These are phyloP conservation scores for Parnassius glacialis DNA, from an alignment of 2,888 invertebrate genomes.

Conservation along the genomic window DNA sequence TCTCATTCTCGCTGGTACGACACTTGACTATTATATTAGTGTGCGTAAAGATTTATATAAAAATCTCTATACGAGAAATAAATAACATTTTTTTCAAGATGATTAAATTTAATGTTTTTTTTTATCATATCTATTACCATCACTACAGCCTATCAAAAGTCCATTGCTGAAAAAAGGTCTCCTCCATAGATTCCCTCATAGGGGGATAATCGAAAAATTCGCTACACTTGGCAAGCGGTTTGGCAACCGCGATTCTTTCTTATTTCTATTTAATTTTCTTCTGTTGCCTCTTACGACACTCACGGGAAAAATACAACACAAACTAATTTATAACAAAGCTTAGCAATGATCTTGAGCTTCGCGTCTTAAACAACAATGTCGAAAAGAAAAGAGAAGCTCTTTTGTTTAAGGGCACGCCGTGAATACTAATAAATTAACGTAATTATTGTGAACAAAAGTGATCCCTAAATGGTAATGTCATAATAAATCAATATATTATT, in stretches of 20 bases:
- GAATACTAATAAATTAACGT: slow-evolving; percentile 2
- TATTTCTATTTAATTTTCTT: too few relatives aligned
- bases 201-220: too few relatives aligned
- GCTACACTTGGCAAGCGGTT: too few relatives aligned
- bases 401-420: background rate
- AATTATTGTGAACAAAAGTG: background rate
- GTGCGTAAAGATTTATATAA: too few relatives aligned
- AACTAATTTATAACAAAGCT: background rate
- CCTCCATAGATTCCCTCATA: background rate
- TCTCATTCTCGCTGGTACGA: too few relatives aligned
- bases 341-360: background rate
- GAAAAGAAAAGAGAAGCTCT: background rate
- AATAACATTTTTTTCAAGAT: too few relatives aligned
- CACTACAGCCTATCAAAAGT: too few relatives aligned
- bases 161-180: too few relatives aligned
- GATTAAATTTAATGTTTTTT: background rate
- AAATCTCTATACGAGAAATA: too few relatives aligned
- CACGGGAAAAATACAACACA: background rate
- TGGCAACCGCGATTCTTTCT: too few relatives aligned
- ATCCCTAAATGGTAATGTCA: background rate
- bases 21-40: background rate
- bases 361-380: slow-evolving; percentile 1
- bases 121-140: too few relatives aligned
- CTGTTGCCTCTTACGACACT: too few relatives aligned
- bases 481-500: background rate